A percentile compares a stretch with the other conserved stretches of the same genome.
Conservation (phyloP, 2,113 vertebrate genomes). For the Murina feae region DNA sequence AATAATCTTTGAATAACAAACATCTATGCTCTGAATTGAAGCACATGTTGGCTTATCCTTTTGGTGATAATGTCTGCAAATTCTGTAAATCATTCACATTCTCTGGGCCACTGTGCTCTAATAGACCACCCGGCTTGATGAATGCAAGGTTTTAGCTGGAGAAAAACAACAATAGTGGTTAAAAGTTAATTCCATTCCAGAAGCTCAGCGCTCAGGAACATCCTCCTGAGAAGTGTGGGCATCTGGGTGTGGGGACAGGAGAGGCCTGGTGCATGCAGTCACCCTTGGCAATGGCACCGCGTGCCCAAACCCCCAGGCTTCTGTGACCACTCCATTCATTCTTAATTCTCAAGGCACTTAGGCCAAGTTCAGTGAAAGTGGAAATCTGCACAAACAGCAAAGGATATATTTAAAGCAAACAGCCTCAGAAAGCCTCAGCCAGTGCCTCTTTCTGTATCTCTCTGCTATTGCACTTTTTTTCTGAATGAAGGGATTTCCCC, state of each 20-base stretch:
- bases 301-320: neutral
- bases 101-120: neutral
- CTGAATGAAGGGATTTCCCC: neutral
- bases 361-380: neutral
- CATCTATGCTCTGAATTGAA: neutral
- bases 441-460: neutral
- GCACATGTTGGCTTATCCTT: neutral
- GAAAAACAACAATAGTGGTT: neutral
- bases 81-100: conserved; percentile 28
- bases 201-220: neutral
- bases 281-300: neutral
- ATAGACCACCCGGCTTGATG: conserved; percentile 53
- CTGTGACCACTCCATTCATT: neutral
- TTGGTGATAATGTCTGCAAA: neutral
- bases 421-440: neutral
- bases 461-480: neutral
- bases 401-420: neutral
- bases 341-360: neutral
- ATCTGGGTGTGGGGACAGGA: neutral
- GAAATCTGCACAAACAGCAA: neutral
- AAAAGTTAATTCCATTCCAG: neutral
- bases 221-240: neutral
- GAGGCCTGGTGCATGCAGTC: rapidly evolving
- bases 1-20: neutral
- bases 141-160: neutral